phyloP scores from a whole-genome alignment of 2,113 vertebrate species.

The human (Homo sapiens) region GRCh38 chr2:234373501-234374000 shows the following conservation, averaged over 20 bases:
- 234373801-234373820: not conserved
- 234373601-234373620: not conserved
- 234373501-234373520: accelerated
- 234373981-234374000: not conserved
- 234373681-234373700: too few relatives aligned
- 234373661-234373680: accelerated
- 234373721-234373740: accelerated
- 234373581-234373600: not conserved
- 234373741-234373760: accelerated
- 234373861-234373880: not conserved
- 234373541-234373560: not conserved
- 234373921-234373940: accelerated
- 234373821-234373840: not conserved
- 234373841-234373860: accelerated
- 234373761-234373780: not conserved
- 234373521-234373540: not conserved
- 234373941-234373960: accelerated
- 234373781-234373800: not conserved
- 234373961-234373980: not conserved
- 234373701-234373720: not conserved
- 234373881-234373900: not conserved
- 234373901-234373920: not conserved
- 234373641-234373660: accelerated
- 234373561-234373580: accelerated
- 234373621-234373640: too few relatives aligned